Percentiles rank a stretch among this genome's conserved stretches.
phyloP scores from a whole-genome alignment of 2,113 vertebrate genomes.

The Nyctereutes procyonoides region DNA sequence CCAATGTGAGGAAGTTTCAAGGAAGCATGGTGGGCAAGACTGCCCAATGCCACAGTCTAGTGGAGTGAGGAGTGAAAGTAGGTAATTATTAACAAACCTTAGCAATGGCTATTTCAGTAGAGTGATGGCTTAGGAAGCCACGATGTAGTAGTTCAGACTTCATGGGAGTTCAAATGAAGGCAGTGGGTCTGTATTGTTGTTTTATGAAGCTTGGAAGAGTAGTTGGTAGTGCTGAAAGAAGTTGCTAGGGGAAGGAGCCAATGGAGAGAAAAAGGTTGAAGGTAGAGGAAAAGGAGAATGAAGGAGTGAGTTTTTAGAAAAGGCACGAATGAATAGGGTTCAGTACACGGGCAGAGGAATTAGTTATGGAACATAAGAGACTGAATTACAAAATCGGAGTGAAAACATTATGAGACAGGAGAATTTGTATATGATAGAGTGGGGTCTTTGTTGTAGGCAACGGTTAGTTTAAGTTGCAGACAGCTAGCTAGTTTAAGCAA shows the following conservation, averaged over 20 bases:
- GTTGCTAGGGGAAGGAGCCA: background rate
- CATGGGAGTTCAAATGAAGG: background rate
- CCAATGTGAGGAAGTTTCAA: background rate
- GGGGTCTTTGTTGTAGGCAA: background rate
- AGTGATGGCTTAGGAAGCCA: background rate
- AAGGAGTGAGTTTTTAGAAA: background rate
- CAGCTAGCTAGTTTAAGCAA: background rate
- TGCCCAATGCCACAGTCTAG: background rate
- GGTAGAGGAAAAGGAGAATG: background rate
- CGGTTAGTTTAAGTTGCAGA: background rate
- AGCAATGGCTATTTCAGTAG: background rate
- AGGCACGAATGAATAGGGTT: background rate
- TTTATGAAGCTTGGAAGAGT: background rate
- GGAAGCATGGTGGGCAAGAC: background rate
- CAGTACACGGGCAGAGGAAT: background rate
- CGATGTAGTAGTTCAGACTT: background rate
- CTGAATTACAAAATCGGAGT: background rate
- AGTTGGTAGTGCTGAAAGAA: constrained; percentile 10
- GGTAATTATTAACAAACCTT: background rate
- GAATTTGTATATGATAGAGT: background rate
- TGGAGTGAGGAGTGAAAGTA: background rate
- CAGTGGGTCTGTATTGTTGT: background rate
- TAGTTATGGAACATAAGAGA: background rate
- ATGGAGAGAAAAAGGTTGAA: background rate
- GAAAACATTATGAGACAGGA: background rate